Conservation (phyloP, 2,888 invertebrate genomes). For the Ophonus ardosiacus region DNA sequence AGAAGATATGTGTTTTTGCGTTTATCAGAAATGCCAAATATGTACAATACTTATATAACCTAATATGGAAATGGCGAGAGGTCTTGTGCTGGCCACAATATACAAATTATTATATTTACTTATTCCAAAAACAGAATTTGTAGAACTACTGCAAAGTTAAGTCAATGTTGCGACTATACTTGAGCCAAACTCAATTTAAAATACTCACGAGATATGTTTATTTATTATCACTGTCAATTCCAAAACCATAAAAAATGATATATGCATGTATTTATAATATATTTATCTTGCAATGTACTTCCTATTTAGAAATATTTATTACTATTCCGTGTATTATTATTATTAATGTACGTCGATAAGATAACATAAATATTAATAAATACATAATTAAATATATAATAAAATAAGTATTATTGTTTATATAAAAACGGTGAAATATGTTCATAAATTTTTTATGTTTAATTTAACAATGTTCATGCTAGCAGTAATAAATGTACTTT, state of each 20-base stretch:
- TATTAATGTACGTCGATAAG: slow-evolving; percentile 21
- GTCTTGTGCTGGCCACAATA: no score
- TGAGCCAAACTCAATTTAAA: no score
- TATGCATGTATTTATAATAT: background rate
- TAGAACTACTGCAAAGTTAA: no score
- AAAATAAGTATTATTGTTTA: slow-evolving; percentile 11
- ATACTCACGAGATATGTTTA: no score
- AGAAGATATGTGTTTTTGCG: no score
- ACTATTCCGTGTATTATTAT: slow-evolving; percentile 11
- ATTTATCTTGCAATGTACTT: background rate
- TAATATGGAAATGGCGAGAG: no score
- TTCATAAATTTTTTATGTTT: slow-evolving; percentile 35
- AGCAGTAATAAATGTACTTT: slow-evolving; percentile 10
- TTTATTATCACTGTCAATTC: background rate
- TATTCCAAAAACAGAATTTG: no score
- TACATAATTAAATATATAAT: slow-evolving; percentile 11
- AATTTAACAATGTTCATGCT: slow-evolving; percentile 21
- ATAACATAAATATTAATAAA: slow-evolving; percentile 11
- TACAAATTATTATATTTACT: no score
- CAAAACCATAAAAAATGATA: background rate
- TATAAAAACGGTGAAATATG: slow-evolving; percentile 29
- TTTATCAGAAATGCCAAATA: no score
- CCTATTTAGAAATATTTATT: slow-evolving; percentile 3
- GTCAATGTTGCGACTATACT: no score
- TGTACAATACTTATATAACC: no score